Conservation (phyloP, 1,140 invertebrate genomes). For the Atta texana region DNA sequence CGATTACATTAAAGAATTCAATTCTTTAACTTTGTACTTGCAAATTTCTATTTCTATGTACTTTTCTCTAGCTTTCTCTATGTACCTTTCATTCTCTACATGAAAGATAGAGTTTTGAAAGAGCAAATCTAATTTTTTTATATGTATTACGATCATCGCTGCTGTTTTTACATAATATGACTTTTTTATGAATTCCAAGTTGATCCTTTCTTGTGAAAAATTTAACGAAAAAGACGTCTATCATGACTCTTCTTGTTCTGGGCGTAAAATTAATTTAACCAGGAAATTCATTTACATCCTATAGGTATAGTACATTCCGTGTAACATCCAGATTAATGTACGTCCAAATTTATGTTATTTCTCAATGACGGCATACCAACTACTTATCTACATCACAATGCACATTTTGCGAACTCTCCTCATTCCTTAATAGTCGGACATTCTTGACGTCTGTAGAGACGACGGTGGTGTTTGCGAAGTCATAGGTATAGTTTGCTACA, state of each 20-base stretch:
- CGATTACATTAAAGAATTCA: background rate
- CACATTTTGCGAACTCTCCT: slow-evolving; percentile 45
- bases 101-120: background rate
- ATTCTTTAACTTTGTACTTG: background rate
- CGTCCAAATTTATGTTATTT: background rate
- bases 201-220: background rate
- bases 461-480: slow-evolving; percentile 51
- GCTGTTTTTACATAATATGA: background rate
- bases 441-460: slow-evolving; percentile 27
- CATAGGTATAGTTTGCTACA: slow-evolving; percentile 53
- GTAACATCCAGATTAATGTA: background rate
- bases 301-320: no score
- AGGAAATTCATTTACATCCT: background rate
- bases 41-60: background rate
- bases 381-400: slow-evolving; percentile 8
- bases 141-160: background rate
- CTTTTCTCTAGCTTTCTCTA: background rate
- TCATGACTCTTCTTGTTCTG: background rate
- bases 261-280: background rate
- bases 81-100: background rate
- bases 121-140: background rate
- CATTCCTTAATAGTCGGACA: slow-evolving; percentile 15
- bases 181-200: background rate
- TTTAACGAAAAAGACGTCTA: background rate
- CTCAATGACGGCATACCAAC: background rate